Evolutionary conservation across 92 coral and sea anemone genomes (phyloP).

Genomic region (Epizoanthus ramosus): DNA sequence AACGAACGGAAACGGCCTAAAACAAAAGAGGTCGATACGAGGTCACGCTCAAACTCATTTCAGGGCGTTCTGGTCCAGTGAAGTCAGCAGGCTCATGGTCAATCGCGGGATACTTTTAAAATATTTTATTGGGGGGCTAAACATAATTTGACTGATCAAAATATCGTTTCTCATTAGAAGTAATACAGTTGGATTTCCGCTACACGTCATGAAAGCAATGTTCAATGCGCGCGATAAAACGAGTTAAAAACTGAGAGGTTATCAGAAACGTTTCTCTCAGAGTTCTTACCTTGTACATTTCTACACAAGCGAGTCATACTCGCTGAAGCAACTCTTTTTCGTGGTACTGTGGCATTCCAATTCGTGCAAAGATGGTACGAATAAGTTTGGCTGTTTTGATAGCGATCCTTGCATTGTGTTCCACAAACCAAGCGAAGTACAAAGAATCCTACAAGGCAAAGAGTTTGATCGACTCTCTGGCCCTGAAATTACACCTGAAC

Average conservation of each 20-base stretch:
- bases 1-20: too few relatives aligned
- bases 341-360: neutral
- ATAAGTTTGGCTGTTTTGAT: neutral
- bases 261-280: neutral
- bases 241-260: neutral
- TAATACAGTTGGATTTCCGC: neutral
- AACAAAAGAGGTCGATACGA: too few relatives aligned
- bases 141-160: too few relatives aligned
- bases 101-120: too few relatives aligned
- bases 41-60: too few relatives aligned
- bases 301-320: too few relatives aligned
- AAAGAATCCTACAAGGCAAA: conserved; percentile 9
- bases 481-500: conserved; percentile 8
- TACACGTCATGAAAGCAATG: neutral
- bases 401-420: neutral
- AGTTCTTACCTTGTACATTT: neutral
- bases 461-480: conserved; percentile 18
- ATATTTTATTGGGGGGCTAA: too few relatives aligned
- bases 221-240: neutral
- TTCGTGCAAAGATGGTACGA: neutral
- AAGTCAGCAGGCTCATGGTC: too few relatives aligned
- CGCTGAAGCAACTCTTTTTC: too few relatives aligned
- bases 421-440: neutral
- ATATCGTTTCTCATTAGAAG: neutral
- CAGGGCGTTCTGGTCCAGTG: too few relatives aligned